Evolutionary conservation across 2,888 invertebrate species (phyloP), one percentile per base, ranked within the genome.

Genomic region (Nomada lathburiana): DNA sequence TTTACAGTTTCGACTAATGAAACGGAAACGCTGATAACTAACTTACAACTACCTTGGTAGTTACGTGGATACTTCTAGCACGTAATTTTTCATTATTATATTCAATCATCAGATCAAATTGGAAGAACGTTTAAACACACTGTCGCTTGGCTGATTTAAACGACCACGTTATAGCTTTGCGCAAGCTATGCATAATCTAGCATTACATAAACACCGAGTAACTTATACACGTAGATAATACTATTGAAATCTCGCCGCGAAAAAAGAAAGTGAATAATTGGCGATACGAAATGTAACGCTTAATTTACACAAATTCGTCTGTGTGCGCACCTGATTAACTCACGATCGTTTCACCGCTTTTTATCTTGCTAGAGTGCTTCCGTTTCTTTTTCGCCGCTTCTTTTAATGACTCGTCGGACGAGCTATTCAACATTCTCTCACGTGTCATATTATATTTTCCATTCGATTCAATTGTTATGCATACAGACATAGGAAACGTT

Each of bases 161-260:
- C 5, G 36, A 36, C 36, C 36, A 36, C 36, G 36, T 36, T 36
- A 36, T 36, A 36, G 36, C 36, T 36, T 36, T 5, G 36, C 7
- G 7, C 36, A 47, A 47, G 47, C 47, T 47, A 36, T 71, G 47
- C 44, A 59, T 57, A 65, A 55, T 57, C 44, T 52, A 62, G 13
- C 10, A 29, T 65, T 53, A 60, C 52, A 18, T 60, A 50, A 26
- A 50, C 62, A 75, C 69, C 44, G 62, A 81, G 74, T 65, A 75
- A 72, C 59, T 74, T 80, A 76, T 67, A 76, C 55, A 52, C 36
- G 44, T 75, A 71, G 18, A 55, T 80, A 85, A 82, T 80, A 80
- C 76, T 82, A 86, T 55, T 73, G 53, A 62, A 68, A 26, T 63
- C 42, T 50, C 36, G 20, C 44, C 47, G 50, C 36, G 57, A 53